Conservation (phyloP, 2,888 invertebrate species). For the Venusia cambrica region DNA sequence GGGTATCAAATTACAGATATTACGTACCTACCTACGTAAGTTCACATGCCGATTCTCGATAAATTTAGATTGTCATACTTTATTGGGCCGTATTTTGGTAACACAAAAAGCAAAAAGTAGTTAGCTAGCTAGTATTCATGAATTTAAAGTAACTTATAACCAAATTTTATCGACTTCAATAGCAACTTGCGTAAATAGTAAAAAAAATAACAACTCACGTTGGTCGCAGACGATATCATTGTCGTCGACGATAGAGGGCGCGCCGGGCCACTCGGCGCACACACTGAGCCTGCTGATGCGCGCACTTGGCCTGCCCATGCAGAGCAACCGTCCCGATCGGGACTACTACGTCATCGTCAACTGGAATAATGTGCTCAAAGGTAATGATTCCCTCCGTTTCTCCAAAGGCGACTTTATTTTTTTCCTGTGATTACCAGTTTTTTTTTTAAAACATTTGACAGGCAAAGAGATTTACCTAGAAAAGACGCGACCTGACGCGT, state of each 20-base stretch:
- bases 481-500: conserved; percentile 37
- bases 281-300: conserved; percentile 47
- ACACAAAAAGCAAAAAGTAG: no score
- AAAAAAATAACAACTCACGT: no score
- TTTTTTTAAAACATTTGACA: conserved; percentile 25
- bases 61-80: no score
- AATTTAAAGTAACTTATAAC: no score
- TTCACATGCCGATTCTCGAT: no score
- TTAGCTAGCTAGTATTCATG: no score
- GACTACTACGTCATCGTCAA: conserved; percentile 83
- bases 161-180: no score
- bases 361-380: conserved; percentile 83
- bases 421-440: neutral
- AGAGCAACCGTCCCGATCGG: conserved; percentile 84
- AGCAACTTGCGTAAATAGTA: no score
- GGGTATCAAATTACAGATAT: no score
- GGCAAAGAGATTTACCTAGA: conserved; percentile 60
- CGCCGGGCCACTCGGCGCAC: conserved; percentile 51
- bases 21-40: no score
- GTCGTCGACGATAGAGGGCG: conserved; percentile 37
- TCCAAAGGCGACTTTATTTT: neutral
- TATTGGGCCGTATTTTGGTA: no score
- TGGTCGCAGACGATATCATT: conserved; percentile 42
- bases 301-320: conserved; percentile 56
- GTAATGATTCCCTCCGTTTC: conserved; percentile 47